Percentiles rank a stretch among this genome's conserved stretches.
Evolutionary conservation across 2,797 vertebrate species (phyloP).

Genomic region (Mus minutoides): DNA sequence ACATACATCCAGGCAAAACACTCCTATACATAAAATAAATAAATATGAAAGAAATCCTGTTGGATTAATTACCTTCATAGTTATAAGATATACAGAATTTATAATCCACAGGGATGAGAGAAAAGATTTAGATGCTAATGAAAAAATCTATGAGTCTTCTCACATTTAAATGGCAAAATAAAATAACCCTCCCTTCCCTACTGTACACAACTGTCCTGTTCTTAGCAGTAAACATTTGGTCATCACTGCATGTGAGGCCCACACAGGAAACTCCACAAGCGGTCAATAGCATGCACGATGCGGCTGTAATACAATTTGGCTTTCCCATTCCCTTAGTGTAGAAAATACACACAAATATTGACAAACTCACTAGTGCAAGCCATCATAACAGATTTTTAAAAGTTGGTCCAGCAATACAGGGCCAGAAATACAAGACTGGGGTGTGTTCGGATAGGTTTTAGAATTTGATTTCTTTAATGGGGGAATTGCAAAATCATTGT

Average conservation of each 20-base stretch:
- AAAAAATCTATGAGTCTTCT: conserved; percentile 1
- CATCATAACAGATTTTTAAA: conserved; percentile 38
- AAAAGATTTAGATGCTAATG: conserved; percentile 13
- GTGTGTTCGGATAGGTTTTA: not conserved
- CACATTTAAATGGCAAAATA: conserved; percentile 13
- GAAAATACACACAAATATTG: conserved; percentile 49
- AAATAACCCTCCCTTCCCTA: not conserved
- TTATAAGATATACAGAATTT: not conserved
- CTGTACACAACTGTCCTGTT: not conserved
- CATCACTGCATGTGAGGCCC: not conserved
- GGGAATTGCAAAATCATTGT: not conserved
- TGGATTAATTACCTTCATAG: not conserved
- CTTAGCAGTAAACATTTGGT: not conserved
- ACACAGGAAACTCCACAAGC: not conserved
- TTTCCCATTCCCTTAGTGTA: conserved; percentile 5
- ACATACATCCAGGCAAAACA: not conserved
- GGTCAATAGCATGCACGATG: not conserved
- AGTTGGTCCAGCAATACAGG: not conserved
- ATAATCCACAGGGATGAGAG: not conserved
- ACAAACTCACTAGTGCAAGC: not conserved
- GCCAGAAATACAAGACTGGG: not conserved
- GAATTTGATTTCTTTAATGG: not conserved
- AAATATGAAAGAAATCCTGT: not conserved
- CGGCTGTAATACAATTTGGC: not conserved
- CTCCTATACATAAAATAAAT: not conserved